These are phyloP conservation scores for Rhynchonycteris naso DNA, from an alignment of 2,797 vertebrate genomes.

Conservation along the genomic window DNA sequence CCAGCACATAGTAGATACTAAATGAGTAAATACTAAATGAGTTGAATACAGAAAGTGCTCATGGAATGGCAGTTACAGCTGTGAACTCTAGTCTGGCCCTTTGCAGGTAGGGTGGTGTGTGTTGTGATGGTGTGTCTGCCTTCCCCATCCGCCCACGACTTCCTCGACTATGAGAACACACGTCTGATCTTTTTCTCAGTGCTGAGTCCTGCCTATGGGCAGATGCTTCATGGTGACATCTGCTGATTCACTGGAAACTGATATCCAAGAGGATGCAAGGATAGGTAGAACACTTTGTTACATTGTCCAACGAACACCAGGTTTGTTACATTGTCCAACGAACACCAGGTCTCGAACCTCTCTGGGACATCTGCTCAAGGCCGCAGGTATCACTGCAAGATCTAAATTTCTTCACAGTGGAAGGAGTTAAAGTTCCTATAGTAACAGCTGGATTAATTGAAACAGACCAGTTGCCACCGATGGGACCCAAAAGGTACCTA, in stretches of 20 bases:
- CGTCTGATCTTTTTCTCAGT: rapidly evolving
- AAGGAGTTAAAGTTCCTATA: not conserved
- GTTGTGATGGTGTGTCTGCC: rapidly evolving
- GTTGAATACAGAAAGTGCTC: not conserved
- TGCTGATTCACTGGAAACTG: not conserved
- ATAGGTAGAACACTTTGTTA: rapidly evolving
- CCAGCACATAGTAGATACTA: not conserved
- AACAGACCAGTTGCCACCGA: not conserved
- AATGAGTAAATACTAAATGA: no score
- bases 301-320: not conserved
- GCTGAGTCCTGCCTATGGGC: not conserved
- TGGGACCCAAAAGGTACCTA: not conserved
- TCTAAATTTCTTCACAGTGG: not conserved
- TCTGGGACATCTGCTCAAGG: not conserved
- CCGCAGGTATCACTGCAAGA: not conserved
- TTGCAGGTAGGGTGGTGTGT: not conserved
- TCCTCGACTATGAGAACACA: rapidly evolving
- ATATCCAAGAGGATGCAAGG: not conserved
- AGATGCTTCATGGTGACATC: rapidly evolving
- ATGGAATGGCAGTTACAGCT: not conserved
- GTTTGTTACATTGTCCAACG: not conserved
- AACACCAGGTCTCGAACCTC: not conserved
- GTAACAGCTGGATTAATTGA: slow-evolving; percentile 12
- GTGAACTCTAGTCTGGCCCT: not conserved
- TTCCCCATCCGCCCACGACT: not conserved